Conservation (phyloP, 2,888 invertebrate genomes). For the Microctonus brassicae region DNA sequence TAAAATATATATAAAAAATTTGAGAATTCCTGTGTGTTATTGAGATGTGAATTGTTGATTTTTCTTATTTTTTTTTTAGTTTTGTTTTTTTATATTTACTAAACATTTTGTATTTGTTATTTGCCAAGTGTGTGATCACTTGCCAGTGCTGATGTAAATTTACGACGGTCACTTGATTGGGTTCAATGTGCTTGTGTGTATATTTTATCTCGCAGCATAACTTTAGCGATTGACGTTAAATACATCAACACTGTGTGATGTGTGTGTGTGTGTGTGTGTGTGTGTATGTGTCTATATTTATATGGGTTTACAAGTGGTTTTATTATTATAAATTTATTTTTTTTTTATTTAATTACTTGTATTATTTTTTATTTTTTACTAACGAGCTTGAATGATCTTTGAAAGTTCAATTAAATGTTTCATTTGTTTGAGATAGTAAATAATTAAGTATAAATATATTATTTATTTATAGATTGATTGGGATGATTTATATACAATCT, state of each 20-base stretch:
- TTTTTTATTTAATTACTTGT: background rate
- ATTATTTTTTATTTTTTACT: background rate
- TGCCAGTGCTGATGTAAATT: conserved; percentile 66
- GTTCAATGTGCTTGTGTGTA: conserved; percentile 67
- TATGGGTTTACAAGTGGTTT: background rate
- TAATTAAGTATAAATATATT: too few species aligned
- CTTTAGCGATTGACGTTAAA: conserved; percentile 14
- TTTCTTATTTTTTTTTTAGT: background rate
- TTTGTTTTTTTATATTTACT: conserved; percentile 15
- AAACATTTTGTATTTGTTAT: conserved; percentile 62
- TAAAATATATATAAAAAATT: too few species aligned
- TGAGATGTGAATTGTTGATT: too few species aligned
- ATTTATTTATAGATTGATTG: too few species aligned
- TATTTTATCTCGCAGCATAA: conserved; percentile 51
- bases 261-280: background rate
- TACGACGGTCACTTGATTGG: conserved; percentile 69
- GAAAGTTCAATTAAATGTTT: background rate
- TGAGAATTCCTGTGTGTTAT: too few species aligned
- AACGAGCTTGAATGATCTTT: background rate
- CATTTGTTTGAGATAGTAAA: too few species aligned
- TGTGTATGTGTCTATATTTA: too few species aligned
- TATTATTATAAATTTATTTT: background rate
- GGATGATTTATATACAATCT: too few species aligned
- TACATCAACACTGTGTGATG: conserved; percentile 16
- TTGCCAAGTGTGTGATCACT: conserved; percentile 52